These are phyloP conservation scores for Pterocles orientalis DNA, from an alignment of 2,113 vertebrate genomes.

Conservation along the genomic window DNA sequence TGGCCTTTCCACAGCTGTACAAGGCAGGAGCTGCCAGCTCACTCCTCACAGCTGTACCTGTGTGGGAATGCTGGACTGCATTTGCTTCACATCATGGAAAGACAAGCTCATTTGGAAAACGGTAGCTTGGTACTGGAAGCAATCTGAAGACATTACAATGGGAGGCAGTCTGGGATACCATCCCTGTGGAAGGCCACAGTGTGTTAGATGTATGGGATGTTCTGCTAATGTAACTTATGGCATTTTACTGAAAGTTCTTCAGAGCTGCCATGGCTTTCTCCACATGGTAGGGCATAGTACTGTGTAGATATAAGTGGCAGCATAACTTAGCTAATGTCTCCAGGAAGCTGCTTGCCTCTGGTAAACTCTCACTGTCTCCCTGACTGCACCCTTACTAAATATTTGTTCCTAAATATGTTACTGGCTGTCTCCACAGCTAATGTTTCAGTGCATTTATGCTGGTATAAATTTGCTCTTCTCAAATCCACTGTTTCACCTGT, in stretches of 20 bases:
- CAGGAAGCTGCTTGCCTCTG: background rate
- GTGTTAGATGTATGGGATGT: background rate
- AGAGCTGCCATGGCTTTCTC: background rate
- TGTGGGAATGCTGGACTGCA: background rate
- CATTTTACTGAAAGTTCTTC: background rate
- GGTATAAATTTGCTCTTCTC: background rate
- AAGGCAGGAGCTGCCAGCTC: background rate
- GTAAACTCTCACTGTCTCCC: background rate
- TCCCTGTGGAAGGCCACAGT: background rate
- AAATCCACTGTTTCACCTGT: background rate
- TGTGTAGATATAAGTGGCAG: background rate
- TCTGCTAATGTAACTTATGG: background rate
- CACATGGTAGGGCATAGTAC: background rate
- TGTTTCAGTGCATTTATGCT: background rate
- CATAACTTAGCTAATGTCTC: fast-evolving
- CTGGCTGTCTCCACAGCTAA: background rate
- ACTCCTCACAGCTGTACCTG: background rate
- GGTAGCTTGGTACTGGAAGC: background rate
- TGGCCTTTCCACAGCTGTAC: background rate
- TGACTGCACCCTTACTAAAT: background rate
- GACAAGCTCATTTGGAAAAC: background rate
- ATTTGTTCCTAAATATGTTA: background rate
- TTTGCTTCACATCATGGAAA: background rate
- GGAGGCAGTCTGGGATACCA: background rate
- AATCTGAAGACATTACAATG: background rate